Percentiles rank a stretch among this genome's conserved stretches.
These are phyloP conservation scores for Slavum lentiscoides DNA, from an alignment of 2,888 invertebrate species.

Conservation along the genomic window DNA sequence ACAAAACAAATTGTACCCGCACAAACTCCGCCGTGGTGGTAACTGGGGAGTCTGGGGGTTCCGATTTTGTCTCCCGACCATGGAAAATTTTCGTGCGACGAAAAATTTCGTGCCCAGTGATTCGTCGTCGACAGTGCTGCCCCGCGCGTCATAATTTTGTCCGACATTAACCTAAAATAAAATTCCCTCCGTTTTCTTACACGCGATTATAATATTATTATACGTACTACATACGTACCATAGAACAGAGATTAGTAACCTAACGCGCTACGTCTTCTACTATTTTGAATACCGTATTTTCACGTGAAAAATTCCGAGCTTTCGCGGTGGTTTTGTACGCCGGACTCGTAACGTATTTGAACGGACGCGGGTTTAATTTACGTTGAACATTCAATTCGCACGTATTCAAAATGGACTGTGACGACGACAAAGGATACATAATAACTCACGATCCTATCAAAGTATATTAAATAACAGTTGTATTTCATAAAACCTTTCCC, in stretches of 20 bases:
- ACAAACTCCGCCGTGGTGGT: neutral
- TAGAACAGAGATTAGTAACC: too few species aligned
- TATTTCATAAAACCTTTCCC: neutral
- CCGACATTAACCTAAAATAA: neutral
- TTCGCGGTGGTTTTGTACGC: too few species aligned
- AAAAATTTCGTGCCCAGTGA: neutral
- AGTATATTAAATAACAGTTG: constrained; percentile 9
- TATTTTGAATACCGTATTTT: too few species aligned
- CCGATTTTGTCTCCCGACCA: neutral
- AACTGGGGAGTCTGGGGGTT: neutral
- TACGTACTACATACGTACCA: too few species aligned
- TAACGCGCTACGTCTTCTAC: too few species aligned
- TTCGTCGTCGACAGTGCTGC: constrained; percentile 11
- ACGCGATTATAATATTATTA: neutral
- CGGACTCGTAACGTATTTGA: too few species aligned
- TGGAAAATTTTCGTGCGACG: neutral
- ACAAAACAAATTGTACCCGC: constrained; percentile 5
- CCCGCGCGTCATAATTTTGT: constrained; percentile 1
- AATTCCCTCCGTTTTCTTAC: constrained; percentile 21
- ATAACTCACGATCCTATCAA: constrained; percentile 24
- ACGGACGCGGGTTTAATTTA: too few species aligned
- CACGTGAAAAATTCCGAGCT: too few species aligned
- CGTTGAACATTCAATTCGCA: too few species aligned
- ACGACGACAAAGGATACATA: constrained; percentile 4
- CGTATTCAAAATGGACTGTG: neutral